Percentiles rank a stretch among this genome's conserved stretches.
These are phyloP conservation scores for Gephyroberyx darwinii DNA, from an alignment of 2,797 vertebrate species.

Conservation along the genomic window DNA sequence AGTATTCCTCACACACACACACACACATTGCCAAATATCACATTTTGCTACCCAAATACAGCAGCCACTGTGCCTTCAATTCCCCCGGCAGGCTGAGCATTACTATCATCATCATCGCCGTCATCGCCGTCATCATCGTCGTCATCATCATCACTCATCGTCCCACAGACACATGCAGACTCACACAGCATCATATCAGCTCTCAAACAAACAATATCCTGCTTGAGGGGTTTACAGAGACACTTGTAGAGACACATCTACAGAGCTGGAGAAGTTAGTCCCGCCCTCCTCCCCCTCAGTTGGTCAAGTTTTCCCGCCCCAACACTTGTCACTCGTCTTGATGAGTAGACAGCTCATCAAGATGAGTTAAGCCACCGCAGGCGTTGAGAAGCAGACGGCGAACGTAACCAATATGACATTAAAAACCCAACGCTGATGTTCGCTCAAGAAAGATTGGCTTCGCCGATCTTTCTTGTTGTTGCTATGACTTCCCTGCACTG, in stretches of 20 bases:
- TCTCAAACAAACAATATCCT: constrained; percentile 6
- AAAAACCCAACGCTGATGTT: too few relatives aligned
- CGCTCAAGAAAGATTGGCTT: too few relatives aligned
- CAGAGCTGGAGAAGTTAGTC: background rate
- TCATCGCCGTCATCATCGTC: background rate
- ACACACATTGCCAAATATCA: constrained; percentile 22
- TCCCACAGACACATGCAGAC: constrained; percentile 54
- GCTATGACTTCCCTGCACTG: too few relatives aligned
- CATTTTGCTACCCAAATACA: constrained; percentile 33
- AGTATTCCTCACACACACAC: constrained; percentile 4
- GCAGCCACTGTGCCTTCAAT: constrained; percentile 34
- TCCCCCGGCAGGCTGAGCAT: constrained; percentile 59
- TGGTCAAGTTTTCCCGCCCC: too few relatives aligned
- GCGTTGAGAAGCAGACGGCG: too few relatives aligned
- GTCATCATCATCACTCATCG: constrained; percentile 61
- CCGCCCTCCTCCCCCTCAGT: too few relatives aligned
- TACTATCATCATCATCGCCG: constrained; percentile 61
- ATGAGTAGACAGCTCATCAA: too few relatives aligned
- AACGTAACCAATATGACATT: too few relatives aligned
- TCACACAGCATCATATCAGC: constrained; percentile 18
- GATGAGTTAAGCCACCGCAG: too few relatives aligned
- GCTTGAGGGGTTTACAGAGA: too few relatives aligned
- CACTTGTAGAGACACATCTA: constrained; percentile 33
- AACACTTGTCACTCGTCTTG: too few relatives aligned
- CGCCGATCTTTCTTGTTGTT: too few relatives aligned